These are phyloP conservation scores for Aleiodes sp. DNA, from an alignment of 1,140 invertebrate genomes.

Conservation along the genomic window DNA sequence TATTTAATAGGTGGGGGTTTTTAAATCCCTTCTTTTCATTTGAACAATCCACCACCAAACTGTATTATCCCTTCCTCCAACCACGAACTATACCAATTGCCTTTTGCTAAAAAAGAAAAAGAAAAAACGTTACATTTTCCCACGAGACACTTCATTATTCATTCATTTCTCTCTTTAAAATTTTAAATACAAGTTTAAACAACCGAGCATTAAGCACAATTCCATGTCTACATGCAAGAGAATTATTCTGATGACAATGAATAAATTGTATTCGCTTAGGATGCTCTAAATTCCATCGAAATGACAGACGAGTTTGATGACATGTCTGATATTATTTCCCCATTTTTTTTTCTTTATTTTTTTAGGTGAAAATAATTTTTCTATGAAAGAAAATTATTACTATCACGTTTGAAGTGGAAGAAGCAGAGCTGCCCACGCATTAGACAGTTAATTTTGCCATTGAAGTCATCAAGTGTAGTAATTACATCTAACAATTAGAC, in stretches of 20 bases:
- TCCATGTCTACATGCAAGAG: background rate
- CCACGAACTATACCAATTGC: background rate
- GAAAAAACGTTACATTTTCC: no score
- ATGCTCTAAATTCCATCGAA: no score
- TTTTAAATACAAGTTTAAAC: no score
- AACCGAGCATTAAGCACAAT: background rate
- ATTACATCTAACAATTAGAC: constrained; percentile 56
- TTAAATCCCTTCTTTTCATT: constrained; percentile 61
- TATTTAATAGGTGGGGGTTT: constrained; percentile 62
- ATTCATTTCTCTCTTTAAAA: no score
- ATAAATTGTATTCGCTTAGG: no score
- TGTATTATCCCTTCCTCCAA: background rate
- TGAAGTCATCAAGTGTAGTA: constrained; percentile 33
- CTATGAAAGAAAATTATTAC: no score
- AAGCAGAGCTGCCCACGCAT: background rate
- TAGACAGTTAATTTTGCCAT: constrained; percentile 6
- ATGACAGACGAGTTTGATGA: no score
- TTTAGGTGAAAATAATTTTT: no score
- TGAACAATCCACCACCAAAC: constrained; percentile 31
- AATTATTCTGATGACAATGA: background rate
- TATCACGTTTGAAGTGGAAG: background rate
- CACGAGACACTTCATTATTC: background rate
- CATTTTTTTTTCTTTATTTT: no score
- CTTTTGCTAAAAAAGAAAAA: no score
- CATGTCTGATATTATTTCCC: no score